phyloP scores from a whole-genome alignment of 2,113 vertebrate species.

The Beaufortia kweichowensis region DNA sequence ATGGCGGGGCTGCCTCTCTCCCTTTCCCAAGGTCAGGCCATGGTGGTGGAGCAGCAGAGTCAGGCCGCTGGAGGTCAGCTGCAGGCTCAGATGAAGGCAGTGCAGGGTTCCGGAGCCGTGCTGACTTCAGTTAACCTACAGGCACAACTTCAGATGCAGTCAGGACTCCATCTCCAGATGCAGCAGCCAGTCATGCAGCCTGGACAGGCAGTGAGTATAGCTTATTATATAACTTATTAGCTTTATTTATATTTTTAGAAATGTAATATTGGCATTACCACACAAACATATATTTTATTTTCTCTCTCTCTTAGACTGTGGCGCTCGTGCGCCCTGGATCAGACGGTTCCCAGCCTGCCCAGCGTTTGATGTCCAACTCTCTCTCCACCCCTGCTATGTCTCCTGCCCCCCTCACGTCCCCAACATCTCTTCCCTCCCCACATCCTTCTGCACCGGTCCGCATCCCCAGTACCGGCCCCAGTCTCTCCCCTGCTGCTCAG shows the following conservation, averaged over 20 bases:
- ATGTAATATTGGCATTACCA: neutral
- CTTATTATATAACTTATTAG: too few species aligned
- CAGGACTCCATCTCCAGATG: slow-evolving; percentile 78
- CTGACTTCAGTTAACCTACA: slow-evolving; percentile 74
- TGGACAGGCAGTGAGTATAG: slow-evolving; percentile 74
- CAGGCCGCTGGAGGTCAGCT: slow-evolving; percentile 66
- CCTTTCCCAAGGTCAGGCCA: slow-evolving; percentile 76
- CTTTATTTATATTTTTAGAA: neutral
- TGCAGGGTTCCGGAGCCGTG: slow-evolving; percentile 69
- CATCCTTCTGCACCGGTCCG: slow-evolving; percentile 78
- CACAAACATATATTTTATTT: neutral
- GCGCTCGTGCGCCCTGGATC: slow-evolving; percentile 77
- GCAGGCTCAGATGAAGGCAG: slow-evolving; percentile 79
- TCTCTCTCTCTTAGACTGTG: slow-evolving; percentile 74
- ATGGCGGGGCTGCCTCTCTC: slow-evolving; percentile 77
- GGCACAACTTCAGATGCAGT: slow-evolving; percentile 78
- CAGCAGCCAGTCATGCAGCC: slow-evolving; percentile 70
- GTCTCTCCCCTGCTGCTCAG: slow-evolving; percentile 77
- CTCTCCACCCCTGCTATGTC: slow-evolving; percentile 74
- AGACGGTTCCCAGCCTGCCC: slow-evolving; percentile 80
- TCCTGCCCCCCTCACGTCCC: slow-evolving; percentile 69
- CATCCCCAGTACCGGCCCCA: slow-evolving; percentile 76
- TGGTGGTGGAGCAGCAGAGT: slow-evolving; percentile 74
- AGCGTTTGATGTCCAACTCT: slow-evolving; percentile 78
- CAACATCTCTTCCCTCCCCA: slow-evolving; percentile 68